Evolutionary conservation across 1,140 invertebrate species (phyloP).

Genomic region (Zophobas atratus): DNA sequence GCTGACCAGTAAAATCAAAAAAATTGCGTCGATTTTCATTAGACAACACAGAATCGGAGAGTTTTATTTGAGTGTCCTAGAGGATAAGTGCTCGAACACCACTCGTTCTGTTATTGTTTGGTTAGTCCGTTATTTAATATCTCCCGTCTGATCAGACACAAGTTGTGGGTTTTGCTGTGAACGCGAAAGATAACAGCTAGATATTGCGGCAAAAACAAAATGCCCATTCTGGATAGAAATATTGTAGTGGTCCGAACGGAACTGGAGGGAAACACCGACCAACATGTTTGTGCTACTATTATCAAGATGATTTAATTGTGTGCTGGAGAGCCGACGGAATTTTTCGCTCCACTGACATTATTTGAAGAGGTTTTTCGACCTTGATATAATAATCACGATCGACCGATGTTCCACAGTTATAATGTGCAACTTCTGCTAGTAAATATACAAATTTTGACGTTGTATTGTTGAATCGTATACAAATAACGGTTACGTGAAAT

Average conservation of each 20-base stretch:
- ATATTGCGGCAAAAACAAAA: slow-evolving; percentile 56
- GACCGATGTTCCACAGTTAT: too few relatives aligned
- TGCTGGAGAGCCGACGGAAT: slow-evolving; percentile 7
- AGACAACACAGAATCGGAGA: slow-evolving; percentile 21
- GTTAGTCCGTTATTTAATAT: slow-evolving; percentile 62
- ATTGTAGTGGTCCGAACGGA: slow-evolving; percentile 44
- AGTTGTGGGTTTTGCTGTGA: slow-evolving; percentile 53
- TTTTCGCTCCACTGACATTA: slow-evolving; percentile 37
- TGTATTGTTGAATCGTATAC: too few relatives aligned
- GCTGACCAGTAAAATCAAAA: slow-evolving; percentile 6
- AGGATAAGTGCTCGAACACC: slow-evolving; percentile 47
- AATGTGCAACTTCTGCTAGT: too few relatives aligned
- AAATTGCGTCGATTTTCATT: slow-evolving; percentile 8
- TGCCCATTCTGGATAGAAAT: slow-evolving; percentile 49
- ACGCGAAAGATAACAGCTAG: slow-evolving; percentile 56
- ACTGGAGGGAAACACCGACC: slow-evolving; percentile 39
- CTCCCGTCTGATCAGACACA: slow-evolving; percentile 56
- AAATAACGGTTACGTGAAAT: too few relatives aligned
- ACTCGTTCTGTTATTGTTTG: slow-evolving; percentile 58
- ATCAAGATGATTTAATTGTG: slow-evolving; percentile 49
- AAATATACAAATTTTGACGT: too few relatives aligned
- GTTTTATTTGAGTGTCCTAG: slow-evolving; percentile 38
- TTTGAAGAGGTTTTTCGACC: slow-evolving; percentile 15
- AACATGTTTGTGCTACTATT: slow-evolving; percentile 41
- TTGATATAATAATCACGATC: not conserved